Base-by-base conservation (phyloP, 2,113 vertebrate species). In the Crotophaga sulcirostris region DNA sequence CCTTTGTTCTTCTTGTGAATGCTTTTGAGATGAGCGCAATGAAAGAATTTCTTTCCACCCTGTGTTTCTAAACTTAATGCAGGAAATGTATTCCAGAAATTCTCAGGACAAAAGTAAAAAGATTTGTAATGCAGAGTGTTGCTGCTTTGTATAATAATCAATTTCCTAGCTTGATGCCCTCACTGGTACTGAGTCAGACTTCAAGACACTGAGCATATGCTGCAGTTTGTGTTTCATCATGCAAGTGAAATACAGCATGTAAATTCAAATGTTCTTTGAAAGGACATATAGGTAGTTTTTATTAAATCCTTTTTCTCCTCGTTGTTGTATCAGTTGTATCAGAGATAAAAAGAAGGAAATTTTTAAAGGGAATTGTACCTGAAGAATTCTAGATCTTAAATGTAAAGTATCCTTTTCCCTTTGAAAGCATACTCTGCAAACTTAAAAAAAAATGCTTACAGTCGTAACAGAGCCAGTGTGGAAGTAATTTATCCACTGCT, bases 221-320 rank as follows among this genome's bases (percentile, higher is more conserved):
- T 88, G 88, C 49, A 13, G 26, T 60, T 95, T 36, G 28, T 59
- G 29, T 73, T 96, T 83, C 49, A 90, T 93, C 85, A 20, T 45
- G 77, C 68, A 74, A 78, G 68, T 70, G 67, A 88, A 93, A 86
- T 42, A 40, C 16, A 72, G 52, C 38, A 34, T 66, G 54, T 64
- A 47, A 93, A 88, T 23, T 80, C 36, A 88, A 62, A 76, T 87
- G 85, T 79, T n/a, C 36, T 92, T 91, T 73, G 58, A 66, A 94
- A 92, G 73, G 54, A 62, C 77, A 55, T 80, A 58, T 80, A 93
- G 64, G 52, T 89, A 90, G 40, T 20, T 83, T 78, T 82, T 69
- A 80, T 86, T 80, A 85, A 92, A 68, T 62, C 11, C 10, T 18
- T 31, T 73, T 93, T 84, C 63, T 92, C 8, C 55, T 88, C 0